Evolutionary conservation across 2,797 vertebrate species (phyloP).

Genomic region (Girardinus metallicus): DNA sequence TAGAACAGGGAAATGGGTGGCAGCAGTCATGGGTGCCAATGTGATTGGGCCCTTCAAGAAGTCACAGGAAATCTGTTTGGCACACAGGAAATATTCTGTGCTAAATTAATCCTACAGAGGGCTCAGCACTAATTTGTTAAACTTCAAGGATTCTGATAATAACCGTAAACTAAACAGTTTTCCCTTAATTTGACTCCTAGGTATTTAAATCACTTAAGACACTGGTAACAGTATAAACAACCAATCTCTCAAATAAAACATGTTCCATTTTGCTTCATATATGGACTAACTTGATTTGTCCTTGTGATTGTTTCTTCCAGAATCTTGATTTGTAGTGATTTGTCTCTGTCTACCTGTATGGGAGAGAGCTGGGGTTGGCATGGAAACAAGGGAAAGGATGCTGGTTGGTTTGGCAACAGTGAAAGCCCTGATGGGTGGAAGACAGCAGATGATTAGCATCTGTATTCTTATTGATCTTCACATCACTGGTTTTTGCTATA

Average conservation of each 20-base stretch:
- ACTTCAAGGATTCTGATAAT: not conserved
- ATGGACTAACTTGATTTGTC: not conserved
- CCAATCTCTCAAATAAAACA: not conserved
- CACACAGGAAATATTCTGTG: not conserved
- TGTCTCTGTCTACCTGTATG: slow-evolving; percentile 29
- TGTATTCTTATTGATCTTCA: not conserved
- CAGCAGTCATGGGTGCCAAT: not conserved
- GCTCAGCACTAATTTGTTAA: not conserved
- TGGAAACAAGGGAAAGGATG: slow-evolving; percentile 46
- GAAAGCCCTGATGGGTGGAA: slow-evolving; percentile 7
- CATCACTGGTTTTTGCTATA: not conserved
- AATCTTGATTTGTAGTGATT: slow-evolving; percentile 22
- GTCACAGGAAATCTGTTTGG: not conserved
- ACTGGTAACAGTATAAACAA: not conserved
- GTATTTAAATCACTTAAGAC: not conserved
- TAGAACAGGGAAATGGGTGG: not conserved
- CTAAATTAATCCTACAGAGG: not conserved
- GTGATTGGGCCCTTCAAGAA: not conserved
- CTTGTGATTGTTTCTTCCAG: slow-evolving; percentile 15
- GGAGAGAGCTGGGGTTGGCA: slow-evolving; percentile 42
- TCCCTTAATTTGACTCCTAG: not conserved
- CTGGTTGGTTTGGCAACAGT: slow-evolving; percentile 28
- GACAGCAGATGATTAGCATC: slow-evolving; percentile 7
- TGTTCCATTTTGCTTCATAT: not conserved
- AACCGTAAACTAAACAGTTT: not conserved